Conservation (phyloP, 1,140 invertebrate genomes). For the Drepana arcuata region DNA sequence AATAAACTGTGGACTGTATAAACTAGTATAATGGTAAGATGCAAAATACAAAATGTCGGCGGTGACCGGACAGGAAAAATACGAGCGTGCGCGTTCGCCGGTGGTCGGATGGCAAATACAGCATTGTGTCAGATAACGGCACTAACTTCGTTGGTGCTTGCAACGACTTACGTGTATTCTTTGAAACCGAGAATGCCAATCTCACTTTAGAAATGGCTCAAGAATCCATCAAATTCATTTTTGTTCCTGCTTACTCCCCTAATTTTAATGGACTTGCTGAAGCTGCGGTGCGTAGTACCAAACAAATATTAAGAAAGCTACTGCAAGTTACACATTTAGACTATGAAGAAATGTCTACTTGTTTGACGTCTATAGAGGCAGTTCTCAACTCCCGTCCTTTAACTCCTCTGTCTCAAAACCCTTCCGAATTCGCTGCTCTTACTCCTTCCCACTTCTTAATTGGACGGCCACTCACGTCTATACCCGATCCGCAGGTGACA, state of each 20-base stretch:
- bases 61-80: no score
- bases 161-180: neutral
- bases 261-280: neutral
- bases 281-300: neutral
- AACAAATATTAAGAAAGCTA: neutral
- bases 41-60: no score
- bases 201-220: neutral
- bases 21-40: no score
- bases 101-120: no score
- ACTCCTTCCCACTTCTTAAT: neutral
- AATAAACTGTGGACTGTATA: no score
- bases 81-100: no score
- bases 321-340: neutral
- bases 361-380: neutral
- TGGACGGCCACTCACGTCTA: neutral
- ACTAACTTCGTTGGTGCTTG: neutral
- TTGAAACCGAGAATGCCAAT: neutral
- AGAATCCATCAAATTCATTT: neutral
- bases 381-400: neutral
- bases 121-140: neutral
- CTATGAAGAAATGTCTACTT: neutral
- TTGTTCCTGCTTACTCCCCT: neutral
- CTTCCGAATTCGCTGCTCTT: neutral
- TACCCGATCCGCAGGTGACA: no score
- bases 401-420: neutral